phyloP scores from a whole-genome alignment of 2,113 vertebrate genomes.

The Tetraodon nigroviridis region DNA sequence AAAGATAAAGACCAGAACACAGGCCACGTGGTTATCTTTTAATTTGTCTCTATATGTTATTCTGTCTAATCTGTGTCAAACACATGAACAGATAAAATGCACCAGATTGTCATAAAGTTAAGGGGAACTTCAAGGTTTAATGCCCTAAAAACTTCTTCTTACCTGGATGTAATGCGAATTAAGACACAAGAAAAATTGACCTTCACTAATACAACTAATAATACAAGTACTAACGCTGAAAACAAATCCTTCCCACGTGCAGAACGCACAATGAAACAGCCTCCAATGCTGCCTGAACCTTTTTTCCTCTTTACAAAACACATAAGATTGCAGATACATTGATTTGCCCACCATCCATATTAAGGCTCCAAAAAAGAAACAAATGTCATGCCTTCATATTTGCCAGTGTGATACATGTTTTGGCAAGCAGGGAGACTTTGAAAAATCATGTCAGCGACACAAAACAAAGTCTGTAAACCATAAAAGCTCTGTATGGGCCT shows the following conservation, averaged over 20 bases:
- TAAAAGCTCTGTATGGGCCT: conserved; percentile 20
- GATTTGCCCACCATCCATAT: background rate
- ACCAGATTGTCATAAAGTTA: too few species aligned
- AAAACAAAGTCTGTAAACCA: conserved; percentile 47
- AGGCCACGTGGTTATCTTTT: too few species aligned
- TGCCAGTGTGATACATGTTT: conserved; percentile 47
- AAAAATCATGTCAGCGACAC: conserved; percentile 43
- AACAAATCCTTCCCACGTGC: conserved; percentile 4
- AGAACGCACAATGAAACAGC: background rate
- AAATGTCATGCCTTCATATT: conserved; percentile 29
- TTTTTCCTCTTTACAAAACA: background rate
- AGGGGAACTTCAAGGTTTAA: too few species aligned
- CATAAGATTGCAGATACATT: background rate
- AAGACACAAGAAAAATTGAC: too few species aligned
- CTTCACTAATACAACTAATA: too few species aligned
- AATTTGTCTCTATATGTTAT: too few species aligned
- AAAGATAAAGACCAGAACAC: too few species aligned
- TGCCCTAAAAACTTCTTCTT: too few species aligned
- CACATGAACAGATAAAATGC: too few species aligned
- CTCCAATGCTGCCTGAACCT: background rate
- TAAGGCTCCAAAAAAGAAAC: background rate
- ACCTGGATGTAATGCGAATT: too few species aligned
- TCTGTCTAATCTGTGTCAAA: too few species aligned
- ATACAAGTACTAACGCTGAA: background rate
- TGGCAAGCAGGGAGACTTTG: conserved; percentile 45